Evolutionary conservation across 1,140 invertebrate genomes (phyloP), one percentile per base, ranked within the genome.

Genomic region (Achroia grisella): DNA sequence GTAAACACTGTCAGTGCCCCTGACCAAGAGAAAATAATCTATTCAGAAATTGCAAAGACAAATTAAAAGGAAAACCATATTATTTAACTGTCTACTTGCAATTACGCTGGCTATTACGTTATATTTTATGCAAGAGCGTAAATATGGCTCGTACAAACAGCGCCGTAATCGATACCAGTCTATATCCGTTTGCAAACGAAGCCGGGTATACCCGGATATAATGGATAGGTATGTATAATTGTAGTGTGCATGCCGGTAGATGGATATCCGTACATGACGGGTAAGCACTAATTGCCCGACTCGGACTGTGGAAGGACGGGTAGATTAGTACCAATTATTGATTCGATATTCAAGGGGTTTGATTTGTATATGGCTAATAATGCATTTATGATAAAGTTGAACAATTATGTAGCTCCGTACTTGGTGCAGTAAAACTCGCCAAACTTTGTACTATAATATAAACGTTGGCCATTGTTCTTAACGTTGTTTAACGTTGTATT

Each of bases 211-310:
- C 47, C 55, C 52, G 51, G 56, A 54, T 53, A 56, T 62, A 69
- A 61, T 45, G 44, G 35, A 48, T n/a, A n/a, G n/a, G n/a, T n/a
- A n/a, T 35, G 52, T 49, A 55, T 69, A 65, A 64, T 63, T 52
- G 63, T 48, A 39, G 59, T 56, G 61, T 60, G 61, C 56, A 52
- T 64, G 62, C 61, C 65, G 57, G 53, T 59, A 59, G 56, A 52
- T 60, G 68, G 72, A 66, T 68, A 67, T 70, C 61, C 63, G 60
- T 48, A 47, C 44, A 32, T 35, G 41, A 52, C 39, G 41, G 47
- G 55, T 44, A 35, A 39, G 46, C 51, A 64, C 59, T 67, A 67
- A 67, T 67, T 63, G 63, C 51, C 52, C 41, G 53, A 43, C 44
- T 32, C 51, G 6, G 17, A 3, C 17, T 23, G 17, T 23, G 2